Base-by-base conservation (phyloP, 2,113 vertebrate genomes). In the Carassius gibelio region DNA sequence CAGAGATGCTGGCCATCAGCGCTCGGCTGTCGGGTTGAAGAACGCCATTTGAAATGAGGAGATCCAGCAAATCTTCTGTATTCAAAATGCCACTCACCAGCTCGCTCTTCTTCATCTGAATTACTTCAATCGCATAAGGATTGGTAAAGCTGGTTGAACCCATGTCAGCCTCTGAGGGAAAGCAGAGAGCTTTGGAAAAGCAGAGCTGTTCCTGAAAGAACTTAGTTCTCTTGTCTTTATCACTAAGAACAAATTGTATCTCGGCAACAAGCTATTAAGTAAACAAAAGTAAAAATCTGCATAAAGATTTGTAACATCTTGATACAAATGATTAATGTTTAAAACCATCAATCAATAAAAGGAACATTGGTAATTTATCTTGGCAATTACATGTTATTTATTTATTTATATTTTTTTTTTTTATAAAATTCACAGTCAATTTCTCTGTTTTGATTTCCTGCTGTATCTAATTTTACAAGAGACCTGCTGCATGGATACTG, bases 41-140 rank as follows among this genome's bases (percentile, higher is more conserved):
- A 84, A 94, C 84, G 0, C 93, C 92, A 2, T 94, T 94, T 74
- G 92, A 88, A 77, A 94, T 92, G 0, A 97, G 90, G 38, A 93
- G 93, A 83, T 93, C 91, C 85, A 97, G 87, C 66, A 96, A 89
- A n/a, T 88, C 88, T 13, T 95, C 95, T 0, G 93, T 94, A 48
- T 94, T 89, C 0, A 88, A 93, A 89, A 95, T 95, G 26, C 93
- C 93, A 90, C 93, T 90, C 26, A 92, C 79, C 17, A 95, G 87
- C 84, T 95, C 94, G 38, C 92, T 89, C 87, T 92, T 95, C 92
- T 95, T 95, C 45, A 75, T 90, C 83, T 81, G 91, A 52, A 97
- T 89, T 2, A 96, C 94, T 87, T 95, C 90, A 38, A 89, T 91
- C 78, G 94, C 93, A 0, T 95, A 94, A 2, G 94, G 93, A 86